Evolutionary conservation across 2,113 vertebrate species (phyloP), one percentile per base, ranked within the genome.

Genomic region (Nematolebias whitei): DNA sequence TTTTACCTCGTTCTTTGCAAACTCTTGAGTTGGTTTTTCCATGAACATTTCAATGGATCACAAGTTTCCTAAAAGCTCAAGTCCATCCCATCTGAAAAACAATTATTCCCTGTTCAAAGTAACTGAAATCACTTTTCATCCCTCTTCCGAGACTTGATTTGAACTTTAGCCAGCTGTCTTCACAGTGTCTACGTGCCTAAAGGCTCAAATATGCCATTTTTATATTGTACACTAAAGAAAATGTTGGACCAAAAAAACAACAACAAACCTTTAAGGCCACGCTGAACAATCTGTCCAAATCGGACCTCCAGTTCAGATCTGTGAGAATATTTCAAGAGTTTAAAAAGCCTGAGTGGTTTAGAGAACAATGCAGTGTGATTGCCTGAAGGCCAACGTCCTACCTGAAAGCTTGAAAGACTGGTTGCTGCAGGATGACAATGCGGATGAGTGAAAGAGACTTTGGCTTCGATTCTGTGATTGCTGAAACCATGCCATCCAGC

Each of bases 281-380:
- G 43, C 22, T 45, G 23, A 14, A 69, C 71, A 1, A 18, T 48
- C 48, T 57, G 60, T 59, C 87, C 84, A 35, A 85, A 65, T 2
- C 82, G 85, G 4, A 22, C 85, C 50, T 81, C 68, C 60, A 89
- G 67, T 71, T 87, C 84, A 40, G 68, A 70, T 66, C 87, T 90
- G 69, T 2, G 54, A 54, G 64, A 12, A 60, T 0, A 20, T 43
- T 0, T 39, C 3, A 72, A 0, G 0, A 15, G 16, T 15, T 15
- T 41, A 41, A 1, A 51, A 22, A 4, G n/a, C n/a, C 2, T 43
- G 15, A 26, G 0, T 47, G 23, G 53, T n/a, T 18, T 4, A 5
- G 22, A 15, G 20, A 50, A 32, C 1, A 39, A 41, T 13, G 4
- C 18, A 20, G 12, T 35, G 14, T 2, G 44, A 12, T 47, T 35